A percentile compares a stretch with the other conserved stretches of the same genome.
These are phyloP conservation scores for Acanthiza pusilla DNA, from an alignment of 2,797 vertebrate species.

Conservation along the genomic window DNA sequence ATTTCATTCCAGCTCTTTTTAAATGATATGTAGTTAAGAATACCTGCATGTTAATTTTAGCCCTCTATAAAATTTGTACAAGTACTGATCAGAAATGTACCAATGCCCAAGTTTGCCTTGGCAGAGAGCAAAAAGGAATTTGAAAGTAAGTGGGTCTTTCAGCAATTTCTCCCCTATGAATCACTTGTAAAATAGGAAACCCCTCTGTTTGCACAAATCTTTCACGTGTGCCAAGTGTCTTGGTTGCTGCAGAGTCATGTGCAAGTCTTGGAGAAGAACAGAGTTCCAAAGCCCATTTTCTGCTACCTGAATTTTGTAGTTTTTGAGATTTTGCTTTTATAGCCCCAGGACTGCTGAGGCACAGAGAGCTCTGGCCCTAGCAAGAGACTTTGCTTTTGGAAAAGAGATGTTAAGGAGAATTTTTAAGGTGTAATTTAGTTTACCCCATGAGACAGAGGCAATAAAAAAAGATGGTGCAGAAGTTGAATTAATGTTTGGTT, in stretches of 20 bases:
- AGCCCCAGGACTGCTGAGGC: neutral
- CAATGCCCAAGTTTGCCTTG: neutral
- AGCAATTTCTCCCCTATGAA: neutral
- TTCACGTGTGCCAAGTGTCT: neutral
- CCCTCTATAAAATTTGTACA: neutral
- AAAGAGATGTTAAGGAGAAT: neutral
- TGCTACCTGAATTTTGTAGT: neutral
- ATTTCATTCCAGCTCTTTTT: neutral
- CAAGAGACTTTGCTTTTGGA: neutral
- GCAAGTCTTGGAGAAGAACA: neutral
- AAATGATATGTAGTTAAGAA: neutral
- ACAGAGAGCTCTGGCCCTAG: neutral
- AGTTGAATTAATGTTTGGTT: neutral
- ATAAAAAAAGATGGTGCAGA: neutral
- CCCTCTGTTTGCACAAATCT: neutral
- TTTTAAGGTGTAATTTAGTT: slow-evolving; percentile 6
- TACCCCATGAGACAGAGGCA: neutral
- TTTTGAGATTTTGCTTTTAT: neutral
- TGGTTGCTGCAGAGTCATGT: neutral
- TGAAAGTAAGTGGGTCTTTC: neutral
- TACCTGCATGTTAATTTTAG: neutral
- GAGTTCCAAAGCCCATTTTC: neutral
- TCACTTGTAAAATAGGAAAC: slow-evolving; percentile 1
- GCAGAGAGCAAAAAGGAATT: neutral
- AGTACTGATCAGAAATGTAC: neutral